Evolutionary conservation across 2,888 invertebrate genomes (phyloP), one percentile per base, ranked within the genome.

Genomic region (Cerceris ruficornis): DNA sequence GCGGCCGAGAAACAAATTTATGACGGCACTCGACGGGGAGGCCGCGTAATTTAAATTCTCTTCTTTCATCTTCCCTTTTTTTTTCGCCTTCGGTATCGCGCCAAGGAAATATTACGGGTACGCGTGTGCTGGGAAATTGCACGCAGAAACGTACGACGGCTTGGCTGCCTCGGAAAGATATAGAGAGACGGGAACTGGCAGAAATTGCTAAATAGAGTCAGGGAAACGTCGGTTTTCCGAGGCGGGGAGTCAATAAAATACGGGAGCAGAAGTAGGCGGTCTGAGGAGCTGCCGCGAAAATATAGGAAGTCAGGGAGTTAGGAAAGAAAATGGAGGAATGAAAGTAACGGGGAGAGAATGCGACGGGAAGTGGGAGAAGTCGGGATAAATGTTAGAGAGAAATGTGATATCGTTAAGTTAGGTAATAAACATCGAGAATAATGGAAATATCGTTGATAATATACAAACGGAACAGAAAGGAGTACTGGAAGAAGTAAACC

Each of bases 11-110:
- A 75, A 75, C 64, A 67, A 79, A 81, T 81, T 79, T 81, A 80
- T 72, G 80, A 65, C 39, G 61, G 50, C 57, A 68, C 78, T 57
- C 59, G 65, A 11, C 17, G 55, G 52, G 58, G 11, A 49, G 52
- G 17, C 41, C 59, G 71, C 57, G 78, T 75, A 80, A 80, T 80
- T 78, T 69, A 78, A 80, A 80, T 78, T 68, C 73, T 64, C 75
- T 49, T 68, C 58, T 46, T 62, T 52, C 52, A 6, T 39, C 13
- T 8, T 8, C 41, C 28, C 54, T 62, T 62, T 49, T 17, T 41
- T 62, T 28, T 61, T 11, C 15, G 66, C 39, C 54, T 52, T 28
- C 11, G 58, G 52, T 76, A 62, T 74, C 66, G 49, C 28, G 15
- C n/a, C 9, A 13, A 39, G 58, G 15, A 70, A 69, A 70, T 75